Evolutionary conservation across 2,113 vertebrate genomes (phyloP).

Genomic region (Pachycephala philippinensis): DNA sequence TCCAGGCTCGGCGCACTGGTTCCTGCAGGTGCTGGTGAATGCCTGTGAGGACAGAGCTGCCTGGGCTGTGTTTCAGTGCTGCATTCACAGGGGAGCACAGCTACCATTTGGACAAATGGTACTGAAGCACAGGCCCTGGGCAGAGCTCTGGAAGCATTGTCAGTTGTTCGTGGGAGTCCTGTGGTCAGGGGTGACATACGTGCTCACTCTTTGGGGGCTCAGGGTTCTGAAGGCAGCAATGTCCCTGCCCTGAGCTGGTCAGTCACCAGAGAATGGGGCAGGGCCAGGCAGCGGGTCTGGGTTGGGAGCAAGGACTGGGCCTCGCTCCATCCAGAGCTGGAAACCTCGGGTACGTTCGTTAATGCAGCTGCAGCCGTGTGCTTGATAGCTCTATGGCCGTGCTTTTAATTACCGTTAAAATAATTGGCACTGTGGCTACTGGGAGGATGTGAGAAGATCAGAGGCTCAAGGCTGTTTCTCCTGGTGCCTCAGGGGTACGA

Average conservation of each 20-base stretch:
- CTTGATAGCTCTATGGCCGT: conserved; percentile 41
- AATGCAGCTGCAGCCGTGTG: conserved; percentile 9
- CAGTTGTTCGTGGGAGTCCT: background rate
- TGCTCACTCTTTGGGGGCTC: background rate
- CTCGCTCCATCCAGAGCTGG: background rate
- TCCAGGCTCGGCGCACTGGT: rapidly evolving
- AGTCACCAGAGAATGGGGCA: background rate
- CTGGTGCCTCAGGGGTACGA: conserved; percentile 41
- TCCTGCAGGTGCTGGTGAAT: background rate
- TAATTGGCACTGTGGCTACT: conserved; percentile 75
- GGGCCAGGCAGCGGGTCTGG: background rate
- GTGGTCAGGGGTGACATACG: rapidly evolving
- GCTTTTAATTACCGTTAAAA: conserved; percentile 80
- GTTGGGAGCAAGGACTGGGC: background rate
- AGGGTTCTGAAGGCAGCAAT: background rate
- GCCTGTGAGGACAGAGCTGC: background rate
- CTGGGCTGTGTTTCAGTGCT: background rate
- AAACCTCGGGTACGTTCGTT: background rate
- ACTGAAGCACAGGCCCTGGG: background rate
- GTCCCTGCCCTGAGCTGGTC: background rate
- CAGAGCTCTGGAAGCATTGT: background rate
- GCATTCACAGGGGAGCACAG: background rate
- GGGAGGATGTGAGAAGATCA: conserved; percentile 67
- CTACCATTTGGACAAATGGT: rapidly evolving
- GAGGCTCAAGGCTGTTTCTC: conserved; percentile 68